These are phyloP conservation scores for Notospermus geniculatus DNA, from an alignment of 1,140 invertebrate species.

Conservation along the genomic window DNA sequence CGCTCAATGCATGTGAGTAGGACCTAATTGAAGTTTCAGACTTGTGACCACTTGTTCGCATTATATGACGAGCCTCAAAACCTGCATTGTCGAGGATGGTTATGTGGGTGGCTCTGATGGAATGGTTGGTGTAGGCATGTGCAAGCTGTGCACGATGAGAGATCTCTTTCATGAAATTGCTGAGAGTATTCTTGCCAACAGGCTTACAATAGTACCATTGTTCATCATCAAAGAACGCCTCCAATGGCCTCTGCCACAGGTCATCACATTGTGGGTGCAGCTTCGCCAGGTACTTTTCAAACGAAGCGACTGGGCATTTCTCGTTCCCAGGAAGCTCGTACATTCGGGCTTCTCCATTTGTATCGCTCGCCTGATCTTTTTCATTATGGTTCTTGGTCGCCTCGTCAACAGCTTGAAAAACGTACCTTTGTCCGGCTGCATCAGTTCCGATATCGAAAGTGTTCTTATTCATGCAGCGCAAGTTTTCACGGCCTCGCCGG, in stretches of 20 bases:
- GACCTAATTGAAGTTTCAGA: no score
- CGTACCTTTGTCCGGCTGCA: no score
- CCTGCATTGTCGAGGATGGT: no score
- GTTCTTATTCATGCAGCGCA: no score
- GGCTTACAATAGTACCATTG: slow-evolving; percentile 12
- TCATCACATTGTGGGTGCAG: slow-evolving; percentile 15
- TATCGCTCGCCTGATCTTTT: slow-evolving; percentile 13
- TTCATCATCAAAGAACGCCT: slow-evolving; percentile 3
- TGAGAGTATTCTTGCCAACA: slow-evolving; percentile 5
- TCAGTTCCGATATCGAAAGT: no score
- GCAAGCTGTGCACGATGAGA: neutral
- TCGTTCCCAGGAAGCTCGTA: neutral
- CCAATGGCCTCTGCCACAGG: slow-evolving; percentile 20
- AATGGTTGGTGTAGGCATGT: slow-evolving; percentile 6
- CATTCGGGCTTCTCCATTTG: slow-evolving; percentile 12
- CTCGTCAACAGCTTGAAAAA: slow-evolving; percentile 5
- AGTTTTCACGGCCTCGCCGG: slow-evolving; percentile 18
- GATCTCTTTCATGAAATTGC: slow-evolving; percentile 8
- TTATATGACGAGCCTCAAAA: no score
- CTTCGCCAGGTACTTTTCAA: slow-evolving; percentile 12
- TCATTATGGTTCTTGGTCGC: slow-evolving; percentile 18
- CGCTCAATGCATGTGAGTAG: no score
- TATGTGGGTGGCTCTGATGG: no score
- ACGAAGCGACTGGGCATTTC: slow-evolving; percentile 16
- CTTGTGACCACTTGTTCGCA: no score